A percentile compares a stretch with the other conserved stretches of the same genome.
phyloP scores from a whole-genome alignment of 2,888 invertebrate species.

The Diarsia dahlii region DNA sequence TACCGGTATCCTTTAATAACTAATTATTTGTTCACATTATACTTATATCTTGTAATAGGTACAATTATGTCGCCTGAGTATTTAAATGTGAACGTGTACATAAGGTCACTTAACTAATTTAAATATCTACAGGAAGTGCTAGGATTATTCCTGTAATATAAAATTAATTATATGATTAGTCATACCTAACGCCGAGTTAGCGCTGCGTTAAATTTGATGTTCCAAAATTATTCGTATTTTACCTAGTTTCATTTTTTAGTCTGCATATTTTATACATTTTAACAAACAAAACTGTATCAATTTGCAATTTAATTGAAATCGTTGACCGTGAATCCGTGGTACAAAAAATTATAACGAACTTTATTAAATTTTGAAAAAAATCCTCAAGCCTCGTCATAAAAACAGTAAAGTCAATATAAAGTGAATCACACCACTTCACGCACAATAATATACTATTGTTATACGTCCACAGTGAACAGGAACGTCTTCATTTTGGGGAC shows the following conservation, averaged over 20 bases:
- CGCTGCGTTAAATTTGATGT: neutral
- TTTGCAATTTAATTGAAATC: slow-evolving; percentile 24
- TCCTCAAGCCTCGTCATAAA: slow-evolving; percentile 60
- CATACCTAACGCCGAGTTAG: neutral
- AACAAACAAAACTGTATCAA: neutral
- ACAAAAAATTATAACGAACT: slow-evolving; percentile 56
- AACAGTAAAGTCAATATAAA: slow-evolving; percentile 68
- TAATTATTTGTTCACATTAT: slow-evolving; percentile 67
- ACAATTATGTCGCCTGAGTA: neutral
- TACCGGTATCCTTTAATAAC: slow-evolving; percentile 41
- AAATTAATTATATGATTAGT: neutral
- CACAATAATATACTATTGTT: slow-evolving; percentile 78
- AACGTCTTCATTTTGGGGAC: slow-evolving; percentile 84
- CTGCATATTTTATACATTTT: no score
- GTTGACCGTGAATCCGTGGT: slow-evolving; percentile 11
- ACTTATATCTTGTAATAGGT: neutral
- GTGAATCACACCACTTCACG: slow-evolving; percentile 72
- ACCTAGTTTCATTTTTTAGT: no score
- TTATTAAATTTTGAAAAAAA: slow-evolving; percentile 54
- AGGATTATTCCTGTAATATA: neutral
- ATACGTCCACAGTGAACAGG: slow-evolving; percentile 76
- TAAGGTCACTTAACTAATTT: slow-evolving; percentile 30
- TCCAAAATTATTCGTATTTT: neutral
- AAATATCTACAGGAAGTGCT: slow-evolving; percentile 6
- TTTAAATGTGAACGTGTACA: slow-evolving; percentile 43